A percentile compares a stretch with the other conserved stretches of the same genome.
phyloP scores from a whole-genome alignment of 2,113 vertebrate genomes.

The Oryzias melastigma region DNA sequence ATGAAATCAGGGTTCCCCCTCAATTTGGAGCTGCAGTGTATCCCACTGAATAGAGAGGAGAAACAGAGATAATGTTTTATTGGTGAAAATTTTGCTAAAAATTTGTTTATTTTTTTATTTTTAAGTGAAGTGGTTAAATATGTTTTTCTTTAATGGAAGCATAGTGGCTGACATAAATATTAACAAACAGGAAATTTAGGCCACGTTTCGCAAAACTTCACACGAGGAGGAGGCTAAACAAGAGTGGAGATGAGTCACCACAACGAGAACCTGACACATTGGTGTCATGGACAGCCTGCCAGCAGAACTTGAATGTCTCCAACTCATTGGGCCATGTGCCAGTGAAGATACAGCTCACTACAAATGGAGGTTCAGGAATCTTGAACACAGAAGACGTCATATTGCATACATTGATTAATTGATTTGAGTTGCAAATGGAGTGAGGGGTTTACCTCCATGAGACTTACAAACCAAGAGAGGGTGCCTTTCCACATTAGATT shows the following conservation, averaged over 20 bases:
- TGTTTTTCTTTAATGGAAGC: not conserved
- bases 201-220: constrained; percentile 14
- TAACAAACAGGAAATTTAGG: constrained; percentile 16
- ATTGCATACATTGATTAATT: constrained; percentile 28
- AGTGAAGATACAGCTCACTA: constrained; percentile 15
- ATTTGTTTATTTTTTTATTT: not conserved
- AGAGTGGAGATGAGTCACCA: constrained; percentile 51
- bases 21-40: constrained; percentile 25
- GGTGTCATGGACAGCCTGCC: constrained; percentile 42
- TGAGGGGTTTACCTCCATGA: constrained; percentile 24
- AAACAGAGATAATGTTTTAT: constrained; percentile 9
- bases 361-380: constrained; percentile 8
- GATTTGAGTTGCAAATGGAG: constrained; percentile 8
- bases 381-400: not conserved
- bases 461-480: constrained; percentile 20
- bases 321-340: constrained; percentile 10
- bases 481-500: constrained; percentile 31
- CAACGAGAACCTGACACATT: constrained; percentile 49
- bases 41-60: constrained; percentile 43
- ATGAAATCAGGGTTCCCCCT: constrained; percentile 49
- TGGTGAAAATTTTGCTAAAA: constrained; percentile 1
- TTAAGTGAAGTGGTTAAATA: not conserved
- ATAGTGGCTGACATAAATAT: constrained; percentile 8
- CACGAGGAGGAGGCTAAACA: constrained; percentile 45
- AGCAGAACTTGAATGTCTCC: constrained; percentile 28